Evolutionary conservation across 1,140 invertebrate genomes (phyloP), one percentile per base, ranked within the genome.

Genomic region (Elysia chlorotica): DNA sequence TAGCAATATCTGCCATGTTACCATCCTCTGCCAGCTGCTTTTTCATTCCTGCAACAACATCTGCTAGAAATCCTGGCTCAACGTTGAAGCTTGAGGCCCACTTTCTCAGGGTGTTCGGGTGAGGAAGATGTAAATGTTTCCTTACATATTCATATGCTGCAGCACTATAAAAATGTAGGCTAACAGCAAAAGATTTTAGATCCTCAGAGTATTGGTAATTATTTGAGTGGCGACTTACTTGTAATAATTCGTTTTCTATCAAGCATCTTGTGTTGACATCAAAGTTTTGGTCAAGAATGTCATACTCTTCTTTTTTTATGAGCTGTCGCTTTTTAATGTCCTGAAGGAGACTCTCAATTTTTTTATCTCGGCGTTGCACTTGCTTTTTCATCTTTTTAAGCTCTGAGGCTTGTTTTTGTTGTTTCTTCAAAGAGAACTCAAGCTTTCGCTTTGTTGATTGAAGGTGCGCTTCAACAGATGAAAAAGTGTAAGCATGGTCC

Each of bases 121-220:
- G 61, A n/a, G 61, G 61, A 3, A 63, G 31, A 63, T 35, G 31
- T 10, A 63, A 35, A 63, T 30, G 5, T 10, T 14, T 3, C 14
- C 61, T 14, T 10, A 63, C 17, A 63, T 30, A 63, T 31, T 63
- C 30, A n/a, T 63, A 63, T 30, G 61, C 61, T 31, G 28, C 10
- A 6, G 56, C 19, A 25, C 56, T 59, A 35, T 63, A 63, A n/a
- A 63, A 63, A 63, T 63, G 61, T 14, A 63, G 31, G 61, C 23
- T 63, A 2, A 63, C 61, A 5, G 61, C 17, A 35, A 63, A 63
- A 23, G 23, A 33, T 63, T 63, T 63, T 33, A 63, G 33, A 5
- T 63, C 30, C n/a, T 63, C 61, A 35, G 61, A 63, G 33, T 35
- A 63, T 63, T 19, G 21, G 21, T 63, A 31, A 30, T 31, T 57